Evolutionary conservation across 1,140 invertebrate genomes (phyloP), one percentile per base, ranked within the genome.

Genomic region (Polypedilum vanderplanki): DNA sequence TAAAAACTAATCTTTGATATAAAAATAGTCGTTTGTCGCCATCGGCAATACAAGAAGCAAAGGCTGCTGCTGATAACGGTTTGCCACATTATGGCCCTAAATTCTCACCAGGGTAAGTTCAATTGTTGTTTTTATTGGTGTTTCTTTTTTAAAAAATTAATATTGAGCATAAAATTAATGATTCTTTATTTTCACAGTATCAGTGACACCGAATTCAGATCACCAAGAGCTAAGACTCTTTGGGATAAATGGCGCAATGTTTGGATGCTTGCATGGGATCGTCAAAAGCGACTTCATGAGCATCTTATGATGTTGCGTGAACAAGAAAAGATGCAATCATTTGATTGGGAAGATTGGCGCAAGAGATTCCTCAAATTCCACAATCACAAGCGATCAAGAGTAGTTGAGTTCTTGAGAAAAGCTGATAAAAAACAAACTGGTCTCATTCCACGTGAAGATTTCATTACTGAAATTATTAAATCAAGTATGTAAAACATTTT

Each of bases 311-410:
- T 98, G 81, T 87, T 97, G 76, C 89, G 92, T 79, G 97, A 99
- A 82, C 85, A 96, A 76, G 93, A 96, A 83, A 88, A 93, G 77
- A 93, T 97, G 17, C 95, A 97, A 80, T 96, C 98, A 89, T 99
- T 99, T 87, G 96, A 95, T 79, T 99, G 98, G 94, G 97, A 99
- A 83, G 95, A 98, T 80, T 99, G 98, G 98, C 91, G 97, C 77
- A 96, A 96, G 85, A 87, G 94, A 88, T 99, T 99, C 90, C 86
- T 99, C 78, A 96, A 95, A 80, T 99, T 97, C 91, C 98, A 98
- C 93, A 98, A 99, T 83, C 93, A 98, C 86, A 99, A 98, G 87
- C 99, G 99, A 85, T 97, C 96, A 15, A 87, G 98, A 41, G 87
- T 99, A 74, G 98, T 97, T 78, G 98, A 99, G 85, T 87, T 99